Base-by-base conservation (phyloP, 2,888 invertebrate genomes). In the Thymelicus acteon region DNA sequence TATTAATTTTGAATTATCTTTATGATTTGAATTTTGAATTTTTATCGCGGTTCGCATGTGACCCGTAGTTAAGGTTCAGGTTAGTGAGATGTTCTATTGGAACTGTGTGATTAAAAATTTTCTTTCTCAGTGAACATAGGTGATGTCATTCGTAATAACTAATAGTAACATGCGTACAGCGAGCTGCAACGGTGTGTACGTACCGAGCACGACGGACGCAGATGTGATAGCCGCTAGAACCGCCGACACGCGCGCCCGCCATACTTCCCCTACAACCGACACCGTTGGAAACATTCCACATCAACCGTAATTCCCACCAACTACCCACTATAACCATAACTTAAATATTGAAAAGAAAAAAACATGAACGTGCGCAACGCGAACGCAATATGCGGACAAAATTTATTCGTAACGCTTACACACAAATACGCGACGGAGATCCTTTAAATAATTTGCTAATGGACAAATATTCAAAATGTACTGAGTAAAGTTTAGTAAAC, bases 371-470 rank as follows among this genome's bases (percentile, higher is more conserved):
- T 75, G 78, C 77, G 78, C 78, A 77, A 82, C 76, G 75, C 79
- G 80, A 82, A 83, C 82, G 84, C 74, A 85, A 85, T 79, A 80
- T 81, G 82, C 64, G 60, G 49, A 64, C 79, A 74, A 80, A 78
- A 75, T 81, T 71, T 79, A 79, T 82, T 77, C 78, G 82, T 81
- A 81, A 80, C 76, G 79, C 84, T 82, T 82, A 72, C 67, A 73
- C 66, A 76, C 74, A 77, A 77, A 80, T 73, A 80, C 75, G 75
- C 73, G 76, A 78, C 74, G 77, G 91, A 91, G 90, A 91, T 91
- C 91, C 89, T 86, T 81, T 82, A 81, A 82, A 85, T 80, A 87
- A 84, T 85, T 85, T 78, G 83, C 88, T 87, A 89, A 86, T 86
- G 86, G 82, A 85, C 83, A 84, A 78, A 72, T 74, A 67, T 70